A percentile compares a stretch with the other conserved stretches of the same genome.
phyloP scores from a whole-genome alignment of 2,113 vertebrate species.

The Himantopus leucocephalus region DNA sequence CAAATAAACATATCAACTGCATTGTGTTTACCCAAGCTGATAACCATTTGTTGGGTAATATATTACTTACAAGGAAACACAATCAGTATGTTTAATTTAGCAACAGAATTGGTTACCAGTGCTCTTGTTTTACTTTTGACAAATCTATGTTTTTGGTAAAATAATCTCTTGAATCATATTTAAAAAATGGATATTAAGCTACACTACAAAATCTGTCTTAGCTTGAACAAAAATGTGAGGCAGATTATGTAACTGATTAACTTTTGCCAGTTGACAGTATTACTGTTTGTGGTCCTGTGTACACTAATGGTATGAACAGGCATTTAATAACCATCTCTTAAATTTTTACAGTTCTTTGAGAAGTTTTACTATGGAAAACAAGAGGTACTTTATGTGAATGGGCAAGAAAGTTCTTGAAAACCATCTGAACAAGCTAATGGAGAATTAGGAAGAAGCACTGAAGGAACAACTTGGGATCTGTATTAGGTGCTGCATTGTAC shows the following conservation, averaged over 20 bases:
- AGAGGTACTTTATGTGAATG: background rate
- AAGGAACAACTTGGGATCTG: background rate
- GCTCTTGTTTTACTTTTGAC: background rate
- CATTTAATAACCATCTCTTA: background rate
- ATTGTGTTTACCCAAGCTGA: conserved; percentile 15
- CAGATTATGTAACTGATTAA: background rate
- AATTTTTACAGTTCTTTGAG: background rate
- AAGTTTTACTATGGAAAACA: background rate
- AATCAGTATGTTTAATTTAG: background rate
- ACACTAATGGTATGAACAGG: background rate
- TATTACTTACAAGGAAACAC: background rate
- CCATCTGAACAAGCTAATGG: background rate
- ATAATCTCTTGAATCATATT: background rate
- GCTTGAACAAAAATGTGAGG: background rate
- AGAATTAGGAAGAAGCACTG: background rate
- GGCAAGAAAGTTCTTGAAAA: background rate
- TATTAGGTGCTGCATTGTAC: background rate
- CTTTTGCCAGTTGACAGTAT: background rate
- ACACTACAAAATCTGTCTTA: background rate
- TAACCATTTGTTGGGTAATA: conserved; percentile 4
- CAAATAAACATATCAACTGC: background rate
- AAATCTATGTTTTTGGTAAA: background rate
- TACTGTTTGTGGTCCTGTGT: background rate
- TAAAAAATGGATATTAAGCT: background rate
- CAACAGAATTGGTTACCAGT: background rate